These are phyloP conservation scores for Aproaerema taeniolella DNA, from an alignment of 2,888 invertebrate species.

Conservation along the genomic window DNA sequence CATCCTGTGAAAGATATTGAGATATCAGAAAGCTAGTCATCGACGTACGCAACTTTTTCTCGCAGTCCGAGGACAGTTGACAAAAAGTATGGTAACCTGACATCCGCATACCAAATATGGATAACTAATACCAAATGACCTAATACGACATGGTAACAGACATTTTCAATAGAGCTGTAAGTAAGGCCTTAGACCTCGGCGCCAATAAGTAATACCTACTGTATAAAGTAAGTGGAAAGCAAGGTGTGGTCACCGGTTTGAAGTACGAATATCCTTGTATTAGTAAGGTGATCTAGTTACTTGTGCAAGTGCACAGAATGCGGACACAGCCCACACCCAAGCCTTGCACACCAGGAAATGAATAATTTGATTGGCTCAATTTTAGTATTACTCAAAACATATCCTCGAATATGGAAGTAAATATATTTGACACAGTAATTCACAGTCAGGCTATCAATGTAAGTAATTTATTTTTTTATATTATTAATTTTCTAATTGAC, in stretches of 20 bases:
- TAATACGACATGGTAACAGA: too few species aligned
- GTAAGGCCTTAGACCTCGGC: constrained; percentile 21
- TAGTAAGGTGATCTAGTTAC: constrained; percentile 68
- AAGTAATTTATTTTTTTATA: too few species aligned
- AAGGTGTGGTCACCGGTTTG: constrained; percentile 66
- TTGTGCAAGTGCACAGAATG: constrained; percentile 58
- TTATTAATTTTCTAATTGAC: too few species aligned
- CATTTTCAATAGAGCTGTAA: neutral
- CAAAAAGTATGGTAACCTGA: too few species aligned
- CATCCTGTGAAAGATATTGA: too few species aligned
- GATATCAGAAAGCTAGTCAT: too few species aligned
- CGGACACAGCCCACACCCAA: constrained; percentile 64
- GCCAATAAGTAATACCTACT: constrained; percentile 42
- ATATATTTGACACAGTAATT: too few species aligned
- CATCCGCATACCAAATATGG: too few species aligned
- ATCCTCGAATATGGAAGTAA: constrained; percentile 12
- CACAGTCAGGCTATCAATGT: too few species aligned
- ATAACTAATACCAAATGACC: too few species aligned
- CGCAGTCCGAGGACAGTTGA: too few species aligned
- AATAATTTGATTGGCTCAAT: constrained; percentile 18
- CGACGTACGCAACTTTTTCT: too few species aligned
- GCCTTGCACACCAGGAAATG: constrained; percentile 57
- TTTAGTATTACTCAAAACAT: constrained; percentile 9
- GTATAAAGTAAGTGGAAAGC: constrained; percentile 70
- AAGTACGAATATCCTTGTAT: constrained; percentile 61